phyloP scores from a whole-genome alignment of 2,888 invertebrate genomes.

The Drosophila kanekoi region DNA sequence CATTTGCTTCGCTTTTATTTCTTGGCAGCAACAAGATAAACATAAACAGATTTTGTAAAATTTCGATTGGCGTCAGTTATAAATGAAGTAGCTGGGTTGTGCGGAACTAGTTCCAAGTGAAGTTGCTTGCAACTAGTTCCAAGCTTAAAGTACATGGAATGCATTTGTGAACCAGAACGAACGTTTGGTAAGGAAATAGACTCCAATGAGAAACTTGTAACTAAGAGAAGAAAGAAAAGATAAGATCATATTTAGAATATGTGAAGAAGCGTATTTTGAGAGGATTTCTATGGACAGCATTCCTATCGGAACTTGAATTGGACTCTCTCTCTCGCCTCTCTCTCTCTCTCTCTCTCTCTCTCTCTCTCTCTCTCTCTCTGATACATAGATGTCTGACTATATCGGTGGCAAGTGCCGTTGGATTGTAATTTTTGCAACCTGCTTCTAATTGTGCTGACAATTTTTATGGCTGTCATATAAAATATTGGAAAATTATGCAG shows the following conservation, averaged over 20 bases:
- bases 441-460: slow-evolving; percentile 77
- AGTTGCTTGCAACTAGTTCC: neutral
- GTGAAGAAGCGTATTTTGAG: no score
- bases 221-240: no score
- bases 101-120: slow-evolving; percentile 14
- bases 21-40: slow-evolving; percentile 29
- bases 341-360: no score
- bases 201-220: no score
- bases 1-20: neutral
- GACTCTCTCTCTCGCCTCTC: no score
- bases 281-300: no score
- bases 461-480: slow-evolving; percentile 67
- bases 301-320: no score
- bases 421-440: slow-evolving; percentile 58
- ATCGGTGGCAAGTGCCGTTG: slow-evolving; percentile 35
- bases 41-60: slow-evolving; percentile 40
- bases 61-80: slow-evolving; percentile 12
- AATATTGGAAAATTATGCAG: slow-evolving; percentile 74
- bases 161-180: no score
- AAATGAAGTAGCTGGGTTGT: slow-evolving; percentile 20
- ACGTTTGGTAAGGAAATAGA: no score
- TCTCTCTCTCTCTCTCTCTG: no score
- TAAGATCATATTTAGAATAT: no score
- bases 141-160: neutral
- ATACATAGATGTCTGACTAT: slow-evolving; percentile 20